phyloP scores from a whole-genome alignment of 2,888 invertebrate genomes.

The Scrobipalpa costella region DNA sequence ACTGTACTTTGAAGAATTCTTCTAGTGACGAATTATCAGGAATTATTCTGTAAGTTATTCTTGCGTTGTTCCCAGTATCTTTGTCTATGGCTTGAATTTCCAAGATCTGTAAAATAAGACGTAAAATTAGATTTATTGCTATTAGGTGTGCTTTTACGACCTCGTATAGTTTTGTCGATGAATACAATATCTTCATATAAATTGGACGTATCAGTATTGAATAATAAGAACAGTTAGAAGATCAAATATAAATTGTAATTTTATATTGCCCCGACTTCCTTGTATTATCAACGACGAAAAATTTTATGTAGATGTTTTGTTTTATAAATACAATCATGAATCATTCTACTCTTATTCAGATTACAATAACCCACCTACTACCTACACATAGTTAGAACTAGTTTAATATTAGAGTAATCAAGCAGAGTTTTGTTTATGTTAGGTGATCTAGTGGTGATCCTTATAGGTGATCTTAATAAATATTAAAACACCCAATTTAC shows the following conservation, averaged over 20 bases:
- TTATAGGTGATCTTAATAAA: background rate
- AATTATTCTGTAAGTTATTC: constrained; percentile 91
- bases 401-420: background rate
- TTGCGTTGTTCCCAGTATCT: constrained; percentile 97
- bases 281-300: background rate
- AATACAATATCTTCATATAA: background rate
- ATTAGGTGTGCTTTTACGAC: background rate
- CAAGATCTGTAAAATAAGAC: constrained; percentile 82
- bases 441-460: no score
- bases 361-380: background rate
- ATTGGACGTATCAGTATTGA: background rate
- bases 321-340: background rate
- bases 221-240: background rate
- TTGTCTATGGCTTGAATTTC: constrained; percentile 95
- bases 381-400: background rate
- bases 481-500: constrained; percentile 3
- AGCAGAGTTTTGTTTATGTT: background rate
- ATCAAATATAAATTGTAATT: no score
- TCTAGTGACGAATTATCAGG: constrained; percentile 72
- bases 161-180: background rate
- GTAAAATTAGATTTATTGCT: constrained; percentile 22
- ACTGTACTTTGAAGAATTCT: constrained; percentile 90
- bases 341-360: background rate
- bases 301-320: background rate
- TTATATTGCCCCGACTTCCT: no score